Evolutionary conservation across 1,140 invertebrate genomes (phyloP).

Genomic region (Pectinophora gossypiella): DNA sequence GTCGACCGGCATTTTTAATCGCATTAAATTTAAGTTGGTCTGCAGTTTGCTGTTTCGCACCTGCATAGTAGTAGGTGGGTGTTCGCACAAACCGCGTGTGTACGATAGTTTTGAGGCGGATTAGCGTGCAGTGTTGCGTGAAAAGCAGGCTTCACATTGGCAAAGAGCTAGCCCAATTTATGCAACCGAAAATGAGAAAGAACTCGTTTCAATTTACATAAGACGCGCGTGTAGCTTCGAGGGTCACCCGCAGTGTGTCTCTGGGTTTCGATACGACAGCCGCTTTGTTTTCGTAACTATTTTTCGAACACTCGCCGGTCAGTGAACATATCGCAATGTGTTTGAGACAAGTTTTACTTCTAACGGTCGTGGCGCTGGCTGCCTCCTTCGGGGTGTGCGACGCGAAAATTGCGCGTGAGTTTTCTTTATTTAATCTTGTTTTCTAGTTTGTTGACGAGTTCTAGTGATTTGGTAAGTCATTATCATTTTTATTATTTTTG

Average conservation of each 20-base stretch:
- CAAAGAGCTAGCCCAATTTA: slow-evolving; percentile 56
- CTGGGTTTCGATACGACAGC: slow-evolving; percentile 22
- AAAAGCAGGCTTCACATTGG: slow-evolving; percentile 57
- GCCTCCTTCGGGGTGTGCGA: slow-evolving; percentile 33
- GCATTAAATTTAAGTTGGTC: too few relatives aligned
- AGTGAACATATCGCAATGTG: slow-evolving; percentile 41
- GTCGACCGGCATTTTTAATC: not conserved
- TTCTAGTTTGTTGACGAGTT: too few relatives aligned
- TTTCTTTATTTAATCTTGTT: slow-evolving; percentile 15
- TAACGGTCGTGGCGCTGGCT: slow-evolving; percentile 28
- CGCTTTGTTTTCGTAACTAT: slow-evolving; percentile 19
- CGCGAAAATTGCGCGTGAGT: slow-evolving; percentile 58
- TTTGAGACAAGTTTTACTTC: slow-evolving; percentile 43
- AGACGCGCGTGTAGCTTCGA: slow-evolving; percentile 27
- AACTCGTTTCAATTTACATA: slow-evolving; percentile 59
- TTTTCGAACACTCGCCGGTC: slow-evolving; percentile 2
- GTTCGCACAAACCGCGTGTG: too few relatives aligned
- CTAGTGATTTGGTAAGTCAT: too few relatives aligned
- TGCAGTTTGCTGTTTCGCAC: too few relatives aligned
- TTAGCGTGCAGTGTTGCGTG: slow-evolving; percentile 55
- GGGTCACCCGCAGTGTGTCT: slow-evolving; percentile 39
- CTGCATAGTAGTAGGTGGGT: too few relatives aligned
- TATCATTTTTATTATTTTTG: too few relatives aligned
- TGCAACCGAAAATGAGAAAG: slow-evolving; percentile 67
- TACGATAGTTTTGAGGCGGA: slow-evolving; percentile 43